Percentiles rank a stretch among this genome's conserved stretches.
phyloP scores from a whole-genome alignment of 2,888 invertebrate species.

The Mimas tiliae region DNA sequence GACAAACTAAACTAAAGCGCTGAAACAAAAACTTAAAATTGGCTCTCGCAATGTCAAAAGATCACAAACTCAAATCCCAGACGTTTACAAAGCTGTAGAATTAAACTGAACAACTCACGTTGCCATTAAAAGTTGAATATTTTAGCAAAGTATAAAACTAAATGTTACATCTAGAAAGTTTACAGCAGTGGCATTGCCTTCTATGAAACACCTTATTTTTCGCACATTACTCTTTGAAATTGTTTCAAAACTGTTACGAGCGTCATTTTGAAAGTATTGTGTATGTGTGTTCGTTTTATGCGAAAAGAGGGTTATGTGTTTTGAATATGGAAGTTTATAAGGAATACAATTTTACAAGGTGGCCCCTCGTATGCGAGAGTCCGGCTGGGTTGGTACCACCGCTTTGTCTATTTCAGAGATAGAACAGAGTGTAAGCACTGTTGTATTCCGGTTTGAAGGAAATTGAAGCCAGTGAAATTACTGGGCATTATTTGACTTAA shows the following conservation, averaged over 20 bases:
- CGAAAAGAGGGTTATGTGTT: background rate
- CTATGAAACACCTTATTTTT: constrained; percentile 72
- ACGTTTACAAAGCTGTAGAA: background rate
- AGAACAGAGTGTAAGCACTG: no score
- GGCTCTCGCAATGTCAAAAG: background rate
- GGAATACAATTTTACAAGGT: no score
- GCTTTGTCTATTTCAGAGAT: no score
- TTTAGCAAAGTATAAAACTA: background rate
- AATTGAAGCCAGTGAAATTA: no score
- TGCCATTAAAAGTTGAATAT: constrained; percentile 2
- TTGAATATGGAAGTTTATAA: no score
- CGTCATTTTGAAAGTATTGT: constrained; percentile 40
- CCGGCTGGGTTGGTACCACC: no score
- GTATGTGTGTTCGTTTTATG: constrained; percentile 16
- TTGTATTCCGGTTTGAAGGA: no score
- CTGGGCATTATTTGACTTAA: no score
- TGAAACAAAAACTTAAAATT: background rate
- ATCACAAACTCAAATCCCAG: constrained; percentile 1
- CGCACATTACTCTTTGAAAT: constrained; percentile 81
- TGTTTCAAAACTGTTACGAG: constrained; percentile 77
- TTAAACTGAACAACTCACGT: background rate
- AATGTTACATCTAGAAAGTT: constrained; percentile 7
- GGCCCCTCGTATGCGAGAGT: no score
- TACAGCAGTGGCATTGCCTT: background rate
- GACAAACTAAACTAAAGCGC: background rate